Evolutionary conservation across 2,888 invertebrate species (phyloP).

Genomic region (Acleris laterana): DNA sequence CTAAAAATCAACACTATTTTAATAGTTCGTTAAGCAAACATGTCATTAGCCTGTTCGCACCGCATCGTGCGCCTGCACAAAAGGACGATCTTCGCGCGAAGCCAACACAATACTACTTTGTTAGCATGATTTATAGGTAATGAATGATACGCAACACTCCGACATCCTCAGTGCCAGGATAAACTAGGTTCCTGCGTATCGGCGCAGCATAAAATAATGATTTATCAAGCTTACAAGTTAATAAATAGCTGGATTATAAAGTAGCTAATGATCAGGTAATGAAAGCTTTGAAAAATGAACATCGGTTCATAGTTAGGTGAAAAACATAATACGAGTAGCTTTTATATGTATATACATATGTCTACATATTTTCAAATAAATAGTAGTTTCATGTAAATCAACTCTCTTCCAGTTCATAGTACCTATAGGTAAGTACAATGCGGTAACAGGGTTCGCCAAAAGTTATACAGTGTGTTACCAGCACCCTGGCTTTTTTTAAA

Average conservation of each 20-base stretch:
- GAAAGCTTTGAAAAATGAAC: no score
- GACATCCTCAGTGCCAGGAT: conserved; percentile 48
- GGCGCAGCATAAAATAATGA: conserved; percentile 33
- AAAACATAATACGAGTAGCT: no score
- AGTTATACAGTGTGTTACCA: no score
- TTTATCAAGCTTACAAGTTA: conserved; percentile 24
- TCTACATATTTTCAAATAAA: no score
- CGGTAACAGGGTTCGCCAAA: no score
- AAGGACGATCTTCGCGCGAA: conserved; percentile 51
- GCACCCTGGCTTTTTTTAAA: no score
- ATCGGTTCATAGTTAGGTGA: no score
- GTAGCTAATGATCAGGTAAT: conserved; percentile 17
- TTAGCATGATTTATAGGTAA: conserved; percentile 65
- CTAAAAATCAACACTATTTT: conserved; percentile 35
- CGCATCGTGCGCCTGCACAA: conserved; percentile 53
- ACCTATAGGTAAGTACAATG: no score
- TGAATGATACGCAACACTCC: conserved; percentile 45
- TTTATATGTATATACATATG: no score
- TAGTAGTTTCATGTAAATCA: no score
- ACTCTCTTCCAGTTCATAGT: no score
- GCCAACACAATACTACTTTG: conserved; percentile 59
- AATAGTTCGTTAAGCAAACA: conserved; percentile 56
- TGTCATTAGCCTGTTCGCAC: conserved; percentile 54
- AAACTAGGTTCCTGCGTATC: conserved; percentile 24
- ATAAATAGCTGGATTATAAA: conserved; percentile 32